Conservation (phyloP, 2,113 vertebrate species). For the Tautogolabrus adspersus region DNA sequence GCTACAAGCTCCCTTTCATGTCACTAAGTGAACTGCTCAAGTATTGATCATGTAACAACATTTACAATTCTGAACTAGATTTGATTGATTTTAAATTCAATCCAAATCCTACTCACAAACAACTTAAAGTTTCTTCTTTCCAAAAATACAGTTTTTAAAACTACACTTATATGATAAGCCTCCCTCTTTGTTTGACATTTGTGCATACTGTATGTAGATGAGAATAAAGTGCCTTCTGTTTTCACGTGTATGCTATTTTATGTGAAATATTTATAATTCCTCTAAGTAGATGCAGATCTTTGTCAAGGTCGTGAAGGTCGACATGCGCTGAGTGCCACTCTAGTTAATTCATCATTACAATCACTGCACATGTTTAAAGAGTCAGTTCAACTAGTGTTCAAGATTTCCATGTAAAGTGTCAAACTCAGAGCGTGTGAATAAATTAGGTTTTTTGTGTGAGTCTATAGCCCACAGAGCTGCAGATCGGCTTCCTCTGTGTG, state of each 20-base stretch:
- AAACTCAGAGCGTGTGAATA: not conserved
- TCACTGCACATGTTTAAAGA: not conserved
- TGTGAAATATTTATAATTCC: not conserved
- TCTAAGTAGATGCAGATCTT: not conserved
- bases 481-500: conserved; percentile 31
- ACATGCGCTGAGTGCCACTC: not conserved
- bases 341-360: not conserved
- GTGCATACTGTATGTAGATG: not conserved
- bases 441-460: conserved; percentile 28
- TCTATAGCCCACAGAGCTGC: conserved; percentile 25
- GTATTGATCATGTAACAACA: not conserved
- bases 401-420: not conserved
- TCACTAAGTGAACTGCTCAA: not conserved
- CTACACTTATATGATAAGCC: too few species aligned
- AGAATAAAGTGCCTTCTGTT: not conserved
- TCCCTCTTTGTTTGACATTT: not conserved
- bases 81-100: too few species aligned
- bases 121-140: too few species aligned
- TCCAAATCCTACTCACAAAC: too few species aligned
- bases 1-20: not conserved
- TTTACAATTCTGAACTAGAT: too few species aligned
- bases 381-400: not conserved
- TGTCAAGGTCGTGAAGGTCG: not conserved
- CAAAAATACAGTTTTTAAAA: too few species aligned
- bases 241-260: not conserved